Percentiles rank a stretch among this genome's conserved stretches.
Evolutionary conservation across 2,888 invertebrate genomes (phyloP).

Genomic region (Macrophya alboannulata): DNA sequence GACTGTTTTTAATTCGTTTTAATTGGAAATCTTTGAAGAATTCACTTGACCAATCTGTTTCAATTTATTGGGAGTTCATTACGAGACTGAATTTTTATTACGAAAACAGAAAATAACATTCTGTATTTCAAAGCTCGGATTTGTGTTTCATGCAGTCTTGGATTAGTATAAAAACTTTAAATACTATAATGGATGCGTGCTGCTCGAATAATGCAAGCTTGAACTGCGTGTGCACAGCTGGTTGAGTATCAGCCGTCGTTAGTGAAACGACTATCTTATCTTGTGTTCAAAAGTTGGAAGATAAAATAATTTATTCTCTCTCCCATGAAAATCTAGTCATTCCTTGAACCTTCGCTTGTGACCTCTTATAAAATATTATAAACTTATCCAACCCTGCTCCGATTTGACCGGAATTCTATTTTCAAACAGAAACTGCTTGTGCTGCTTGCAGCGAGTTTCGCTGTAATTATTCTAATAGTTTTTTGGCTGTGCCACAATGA

Average conservation of each 20-base stretch:
- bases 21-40: neutral
- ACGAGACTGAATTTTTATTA: neutral
- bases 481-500: no score
- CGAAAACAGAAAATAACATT: neutral
- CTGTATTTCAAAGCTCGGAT: neutral
- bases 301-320: neutral
- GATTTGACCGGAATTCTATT: no score
- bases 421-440: no score
- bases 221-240: neutral
- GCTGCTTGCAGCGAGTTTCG: no score
- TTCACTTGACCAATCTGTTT: neutral
- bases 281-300: neutral
- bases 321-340: neutral
- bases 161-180: neutral
- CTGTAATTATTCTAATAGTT: no score
- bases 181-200: neutral
- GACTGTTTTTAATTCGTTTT: neutral
- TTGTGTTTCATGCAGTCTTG: neutral
- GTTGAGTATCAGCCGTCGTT: neutral
- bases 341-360: neutral
- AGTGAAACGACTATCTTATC: neutral
- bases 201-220: neutral
- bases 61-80: neutral
- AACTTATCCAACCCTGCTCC: no score
- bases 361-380: neutral